phyloP scores from a whole-genome alignment of 53 echinoderm and acorn worm genomes.

The Henricia sp. region DNA sequence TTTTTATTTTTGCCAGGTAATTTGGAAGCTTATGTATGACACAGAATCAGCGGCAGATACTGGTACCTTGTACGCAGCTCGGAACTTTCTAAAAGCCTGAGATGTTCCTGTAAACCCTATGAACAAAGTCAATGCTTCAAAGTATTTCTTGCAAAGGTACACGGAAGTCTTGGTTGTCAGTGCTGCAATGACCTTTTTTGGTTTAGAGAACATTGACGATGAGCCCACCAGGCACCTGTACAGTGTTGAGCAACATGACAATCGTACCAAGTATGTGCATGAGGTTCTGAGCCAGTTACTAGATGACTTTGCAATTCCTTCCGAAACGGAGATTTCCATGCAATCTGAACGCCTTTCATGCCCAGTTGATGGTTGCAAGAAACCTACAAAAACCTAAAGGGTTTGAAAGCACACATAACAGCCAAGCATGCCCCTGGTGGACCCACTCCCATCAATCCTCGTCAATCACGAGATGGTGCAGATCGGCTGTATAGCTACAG shows the following conservation, averaged over 20 bases:
- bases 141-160: conserved; percentile 58
- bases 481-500: conserved; percentile 66
- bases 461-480: conserved; percentile 6
- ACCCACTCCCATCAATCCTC: not conserved
- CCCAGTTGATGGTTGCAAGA: conserved; percentile 24
- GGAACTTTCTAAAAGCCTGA: conserved; percentile 41
- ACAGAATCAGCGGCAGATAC: conserved; percentile 47
- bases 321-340: conserved; percentile 19
- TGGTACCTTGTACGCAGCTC: conserved; percentile 60
- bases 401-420: conserved; percentile 19
- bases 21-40: conserved; percentile 62
- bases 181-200: conserved; percentile 46
- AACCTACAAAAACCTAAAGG: conserved; percentile 6
- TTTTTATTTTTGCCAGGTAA: conserved; percentile 25
- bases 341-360: conserved; percentile 1
- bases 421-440: conserved; percentile 6
- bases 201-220: conserved; percentile 27
- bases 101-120: conserved; percentile 48
- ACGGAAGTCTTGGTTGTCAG: conserved; percentile 46
- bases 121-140: conserved; percentile 39
- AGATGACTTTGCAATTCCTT: conserved; percentile 44
- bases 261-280: not conserved
- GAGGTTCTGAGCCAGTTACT: conserved; percentile 3
- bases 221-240: conserved; percentile 41
- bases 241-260: conserved; percentile 26